phyloP scores from a whole-genome alignment of 1,140 invertebrate genomes.

The Leptestheria dahalacensis region DNA sequence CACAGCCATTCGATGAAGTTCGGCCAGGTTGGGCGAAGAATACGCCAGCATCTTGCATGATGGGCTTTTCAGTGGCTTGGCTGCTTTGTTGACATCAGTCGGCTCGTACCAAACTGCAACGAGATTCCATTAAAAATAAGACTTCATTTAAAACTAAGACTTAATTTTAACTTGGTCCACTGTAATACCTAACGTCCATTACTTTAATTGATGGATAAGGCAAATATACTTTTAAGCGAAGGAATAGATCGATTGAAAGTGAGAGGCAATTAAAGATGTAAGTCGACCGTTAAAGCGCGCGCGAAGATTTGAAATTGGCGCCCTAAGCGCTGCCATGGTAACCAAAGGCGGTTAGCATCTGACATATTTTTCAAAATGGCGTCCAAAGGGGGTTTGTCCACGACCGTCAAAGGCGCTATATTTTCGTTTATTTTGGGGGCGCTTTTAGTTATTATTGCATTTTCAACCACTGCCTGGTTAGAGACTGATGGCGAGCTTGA shows the following conservation, averaged over 20 bases:
- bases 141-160: too few relatives aligned
- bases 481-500: constrained; percentile 9
- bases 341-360: too few relatives aligned
- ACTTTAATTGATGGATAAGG: too few relatives aligned
- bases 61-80: constrained; percentile 36
- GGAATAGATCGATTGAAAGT: too few relatives aligned
- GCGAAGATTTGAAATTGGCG: too few relatives aligned
- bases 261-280: too few relatives aligned
- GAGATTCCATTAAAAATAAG: neutral
- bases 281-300: too few relatives aligned
- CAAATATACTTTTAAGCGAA: too few relatives aligned
- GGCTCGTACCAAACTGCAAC: constrained; percentile 49
- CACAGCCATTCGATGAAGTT: constrained; percentile 35
- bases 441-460: constrained; percentile 14
- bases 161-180: too few relatives aligned
- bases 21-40: constrained; percentile 53
- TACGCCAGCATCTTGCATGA: constrained; percentile 35
- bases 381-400: constrained; percentile 1
- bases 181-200: too few relatives aligned
- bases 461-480: constrained; percentile 15
- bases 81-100: constrained; percentile 42
- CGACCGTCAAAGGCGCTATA: constrained; percentile 6
- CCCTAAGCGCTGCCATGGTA: too few relatives aligned
- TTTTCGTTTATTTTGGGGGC: constrained; percentile 1
- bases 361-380: too few relatives aligned